Percentiles rank a stretch among this genome's conserved stretches.
phyloP scores from a whole-genome alignment of 2,888 invertebrate species.

The Mystacides longicornis region DNA sequence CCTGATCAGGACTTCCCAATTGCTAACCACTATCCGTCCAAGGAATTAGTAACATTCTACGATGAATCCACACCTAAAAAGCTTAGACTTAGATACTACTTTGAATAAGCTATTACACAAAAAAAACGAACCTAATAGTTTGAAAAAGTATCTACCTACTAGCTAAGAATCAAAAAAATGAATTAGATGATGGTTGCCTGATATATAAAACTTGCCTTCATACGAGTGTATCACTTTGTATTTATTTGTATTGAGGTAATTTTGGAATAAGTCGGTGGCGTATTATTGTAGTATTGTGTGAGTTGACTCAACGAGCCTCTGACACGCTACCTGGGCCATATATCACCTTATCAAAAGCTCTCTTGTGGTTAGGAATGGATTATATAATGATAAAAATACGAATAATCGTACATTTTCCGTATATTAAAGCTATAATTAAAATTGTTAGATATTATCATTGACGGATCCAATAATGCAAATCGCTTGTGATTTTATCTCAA shows the following conservation, averaged over 20 bases:
- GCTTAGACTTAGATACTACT: too few relatives aligned
- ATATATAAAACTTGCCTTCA: too few relatives aligned
- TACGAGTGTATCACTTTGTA: conserved; percentile 23
- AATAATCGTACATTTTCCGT: not conserved
- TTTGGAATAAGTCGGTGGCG: conserved; percentile 24
- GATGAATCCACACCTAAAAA: too few relatives aligned
- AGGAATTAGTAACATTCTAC: too few relatives aligned
- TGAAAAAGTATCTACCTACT: too few relatives aligned
- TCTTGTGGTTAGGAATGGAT: conserved; percentile 8
- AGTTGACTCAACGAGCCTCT: conserved; percentile 19
- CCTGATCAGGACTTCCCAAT: too few relatives aligned
- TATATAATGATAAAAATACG: conserved; percentile 12
- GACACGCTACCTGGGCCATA: conserved; percentile 23
- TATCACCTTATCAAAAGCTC: conserved; percentile 21
- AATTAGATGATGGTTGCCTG: too few relatives aligned
- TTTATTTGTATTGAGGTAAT: conserved; percentile 25
- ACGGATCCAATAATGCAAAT: not conserved
- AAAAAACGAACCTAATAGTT: too few relatives aligned
- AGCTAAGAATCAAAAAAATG: too few relatives aligned
- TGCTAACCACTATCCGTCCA: too few relatives aligned
- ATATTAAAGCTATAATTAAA: conserved; percentile 6
- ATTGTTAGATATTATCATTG: conserved; percentile 1
- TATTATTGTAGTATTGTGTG: conserved; percentile 23
- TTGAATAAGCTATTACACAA: too few relatives aligned
- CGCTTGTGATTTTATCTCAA: not conserved